These are phyloP conservation scores for Plusia festucae DNA, from an alignment of 2,888 invertebrate genomes.

Conservation along the genomic window DNA sequence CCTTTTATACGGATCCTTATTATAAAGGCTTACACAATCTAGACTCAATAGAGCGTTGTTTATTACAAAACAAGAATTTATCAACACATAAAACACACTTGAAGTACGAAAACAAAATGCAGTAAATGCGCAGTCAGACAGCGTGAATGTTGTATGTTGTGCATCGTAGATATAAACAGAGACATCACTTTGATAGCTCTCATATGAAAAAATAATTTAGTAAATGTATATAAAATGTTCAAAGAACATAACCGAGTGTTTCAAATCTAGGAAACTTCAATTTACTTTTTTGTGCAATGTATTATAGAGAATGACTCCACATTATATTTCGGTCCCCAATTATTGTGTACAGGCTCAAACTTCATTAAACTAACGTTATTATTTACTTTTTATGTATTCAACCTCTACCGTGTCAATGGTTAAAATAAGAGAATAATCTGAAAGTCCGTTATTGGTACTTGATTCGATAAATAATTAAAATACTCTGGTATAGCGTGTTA, in stretches of 20 bases:
- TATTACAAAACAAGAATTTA: background rate
- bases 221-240: background rate
- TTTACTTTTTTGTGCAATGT: background rate
- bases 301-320: background rate
- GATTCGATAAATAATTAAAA: no score
- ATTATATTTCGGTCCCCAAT: background rate
- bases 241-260: background rate
- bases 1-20: no score
- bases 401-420: no score
- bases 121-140: background rate
- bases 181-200: slow-evolving; percentile 16
- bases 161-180: slow-evolving; percentile 14
- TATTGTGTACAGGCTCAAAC: background rate
- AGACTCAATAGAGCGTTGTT: no score
- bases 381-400: background rate
- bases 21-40: no score
- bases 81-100: background rate
- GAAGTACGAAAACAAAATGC: background rate
- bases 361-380: background rate
- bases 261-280: background rate
- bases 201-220: slow-evolving; percentile 23
- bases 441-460: no score
- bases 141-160: slow-evolving; percentile 17
- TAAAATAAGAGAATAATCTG: no score
- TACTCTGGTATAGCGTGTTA: no score